Percentiles rank a stretch among this genome's conserved stretches.
These are phyloP conservation scores for Shargacucullia verbasci DNA, from an alignment of 2,888 invertebrate genomes.

Conservation along the genomic window DNA sequence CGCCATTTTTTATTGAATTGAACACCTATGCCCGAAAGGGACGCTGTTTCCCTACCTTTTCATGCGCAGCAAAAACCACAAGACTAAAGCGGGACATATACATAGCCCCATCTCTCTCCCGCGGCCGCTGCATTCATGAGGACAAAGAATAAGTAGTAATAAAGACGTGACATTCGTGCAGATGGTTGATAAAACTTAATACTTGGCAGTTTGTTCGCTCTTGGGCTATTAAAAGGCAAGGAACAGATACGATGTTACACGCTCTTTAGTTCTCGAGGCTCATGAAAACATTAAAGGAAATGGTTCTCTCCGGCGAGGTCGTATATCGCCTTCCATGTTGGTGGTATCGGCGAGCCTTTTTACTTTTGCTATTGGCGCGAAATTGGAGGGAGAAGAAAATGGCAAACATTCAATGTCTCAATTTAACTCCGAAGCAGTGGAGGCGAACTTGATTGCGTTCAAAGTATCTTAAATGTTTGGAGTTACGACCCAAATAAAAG, in stretches of 20 bases:
- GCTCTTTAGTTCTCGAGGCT: slow-evolving; percentile 83
- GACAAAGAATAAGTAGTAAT: slow-evolving; percentile 88
- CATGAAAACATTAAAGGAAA: slow-evolving; percentile 87
- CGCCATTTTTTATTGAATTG: slow-evolving; percentile 87
- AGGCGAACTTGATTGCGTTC: slow-evolving; percentile 76
- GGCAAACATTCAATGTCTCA: slow-evolving; percentile 86
- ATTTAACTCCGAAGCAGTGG: slow-evolving; percentile 73
- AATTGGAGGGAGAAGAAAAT: slow-evolving; percentile 84
- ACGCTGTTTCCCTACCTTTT: slow-evolving; percentile 75
- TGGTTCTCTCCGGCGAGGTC: slow-evolving; percentile 74
- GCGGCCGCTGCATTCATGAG: slow-evolving; percentile 80
- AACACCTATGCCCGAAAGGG: slow-evolving; percentile 84
- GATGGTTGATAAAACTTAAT: slow-evolving; percentile 88
- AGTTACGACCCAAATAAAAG: slow-evolving; percentile 73
- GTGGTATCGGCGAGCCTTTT: slow-evolving; percentile 80
- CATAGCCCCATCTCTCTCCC: slow-evolving; percentile 62
- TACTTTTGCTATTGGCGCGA: slow-evolving; percentile 81
- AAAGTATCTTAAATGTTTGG: slow-evolving; percentile 66
- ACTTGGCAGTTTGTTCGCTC: slow-evolving; percentile 84
- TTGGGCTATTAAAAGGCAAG: slow-evolving; percentile 83
- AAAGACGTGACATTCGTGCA: slow-evolving; percentile 88
- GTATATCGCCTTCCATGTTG: slow-evolving; percentile 80
- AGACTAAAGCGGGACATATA: slow-evolving; percentile 67
- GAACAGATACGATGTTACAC: slow-evolving; percentile 85
- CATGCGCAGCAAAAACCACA: slow-evolving; percentile 70